Conservation (phyloP, 2,888 invertebrate species). For the Nysson spinosus region DNA sequence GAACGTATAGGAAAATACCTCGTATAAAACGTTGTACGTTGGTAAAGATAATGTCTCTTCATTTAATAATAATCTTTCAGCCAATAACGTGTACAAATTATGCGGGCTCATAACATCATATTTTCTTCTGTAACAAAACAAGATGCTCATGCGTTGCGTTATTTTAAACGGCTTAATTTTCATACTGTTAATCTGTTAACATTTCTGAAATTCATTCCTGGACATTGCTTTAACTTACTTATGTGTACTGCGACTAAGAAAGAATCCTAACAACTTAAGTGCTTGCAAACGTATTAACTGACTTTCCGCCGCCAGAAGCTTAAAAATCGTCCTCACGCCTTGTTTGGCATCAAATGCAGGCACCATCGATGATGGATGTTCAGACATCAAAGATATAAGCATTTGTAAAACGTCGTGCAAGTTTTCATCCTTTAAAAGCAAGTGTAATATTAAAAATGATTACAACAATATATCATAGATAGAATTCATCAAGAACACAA, state of each 20-base stretch:
- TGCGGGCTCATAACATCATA: constrained; percentile 99
- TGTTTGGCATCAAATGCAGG: constrained; percentile 99
- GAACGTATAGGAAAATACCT: constrained; percentile 82
- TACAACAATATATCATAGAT: background rate
- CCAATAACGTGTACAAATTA: constrained; percentile 97
- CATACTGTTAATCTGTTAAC: too few relatives aligned
- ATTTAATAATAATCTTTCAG: constrained; percentile 92
- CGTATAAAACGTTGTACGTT: constrained; percentile 98
- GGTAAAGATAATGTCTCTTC: constrained; percentile 94
- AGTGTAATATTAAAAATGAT: background rate
- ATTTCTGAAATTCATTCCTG: too few relatives aligned
- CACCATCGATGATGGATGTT: constrained; percentile 99
- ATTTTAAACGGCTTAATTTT: too few relatives aligned
- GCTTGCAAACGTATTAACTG: constrained; percentile 97
- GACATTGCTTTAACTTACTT: constrained; percentile 84
- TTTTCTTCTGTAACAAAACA: constrained; percentile 86
- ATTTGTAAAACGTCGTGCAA: constrained; percentile 98
- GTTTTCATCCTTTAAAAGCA: constrained; percentile 91
- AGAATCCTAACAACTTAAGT: constrained; percentile 97
- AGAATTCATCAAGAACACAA: background rate
- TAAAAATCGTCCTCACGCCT: constrained; percentile 97
- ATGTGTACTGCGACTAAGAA: constrained; percentile 97
- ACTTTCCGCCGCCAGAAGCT: constrained; percentile 96
- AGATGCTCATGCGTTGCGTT: constrained; percentile 32
- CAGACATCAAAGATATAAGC: constrained; percentile 97